Conservation (phyloP, 2,797 vertebrate genomes). For the Aplochiton taeniatus region DNA sequence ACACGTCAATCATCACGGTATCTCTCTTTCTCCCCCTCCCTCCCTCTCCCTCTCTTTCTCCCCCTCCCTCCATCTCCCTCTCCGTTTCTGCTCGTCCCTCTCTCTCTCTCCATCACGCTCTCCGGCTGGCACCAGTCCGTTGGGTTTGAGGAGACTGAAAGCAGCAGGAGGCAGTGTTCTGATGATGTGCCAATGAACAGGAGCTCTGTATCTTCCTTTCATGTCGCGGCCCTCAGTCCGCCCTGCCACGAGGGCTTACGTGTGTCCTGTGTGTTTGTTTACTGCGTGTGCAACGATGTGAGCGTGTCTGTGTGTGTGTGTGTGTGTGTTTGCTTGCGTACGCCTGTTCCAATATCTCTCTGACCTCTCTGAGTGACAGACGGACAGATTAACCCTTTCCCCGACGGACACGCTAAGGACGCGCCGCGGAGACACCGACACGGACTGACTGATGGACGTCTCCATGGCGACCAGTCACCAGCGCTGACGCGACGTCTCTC, state of each 20-base stretch:
- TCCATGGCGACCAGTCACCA: conserved; percentile 75
- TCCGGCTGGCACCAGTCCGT: no score
- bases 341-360: no score
- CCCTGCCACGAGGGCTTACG: neutral
- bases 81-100: neutral
- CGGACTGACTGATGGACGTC: conserved; percentile 75
- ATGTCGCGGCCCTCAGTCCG: no score
- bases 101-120: no score
- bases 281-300: conserved; percentile 3
- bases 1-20: conserved; percentile 7
- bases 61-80: no score
- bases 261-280: conserved; percentile 32
- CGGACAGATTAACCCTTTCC: conserved; percentile 67
- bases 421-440: conserved; percentile 62
- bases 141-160: no score
- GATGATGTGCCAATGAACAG: no score
- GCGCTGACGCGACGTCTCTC: conserved; percentile 68
- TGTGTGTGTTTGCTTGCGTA: conserved; percentile 2
- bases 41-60: no score
- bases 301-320: conserved; percentile 21
- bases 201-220: no score
- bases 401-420: conserved; percentile 73
- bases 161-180: no score
- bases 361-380: conserved; percentile 68
- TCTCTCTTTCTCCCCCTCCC: neutral